These are phyloP conservation scores for Pipistrellus nathusii DNA, from an alignment of 2,797 vertebrate species.

Conservation along the genomic window DNA sequence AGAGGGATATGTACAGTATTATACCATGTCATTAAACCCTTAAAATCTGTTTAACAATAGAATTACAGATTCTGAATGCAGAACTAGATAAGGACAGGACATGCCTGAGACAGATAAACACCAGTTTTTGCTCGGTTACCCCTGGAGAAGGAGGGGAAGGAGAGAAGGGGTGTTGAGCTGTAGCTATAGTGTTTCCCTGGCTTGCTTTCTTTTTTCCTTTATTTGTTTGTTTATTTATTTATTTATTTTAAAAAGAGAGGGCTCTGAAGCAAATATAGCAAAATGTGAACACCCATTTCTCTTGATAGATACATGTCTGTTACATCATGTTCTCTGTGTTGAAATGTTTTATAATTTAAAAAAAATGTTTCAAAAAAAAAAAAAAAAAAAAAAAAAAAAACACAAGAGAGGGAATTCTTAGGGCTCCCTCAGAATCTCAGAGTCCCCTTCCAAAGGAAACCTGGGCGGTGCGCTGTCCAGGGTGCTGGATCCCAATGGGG, in stretches of 20 bases:
- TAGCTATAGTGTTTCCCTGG: neutral
- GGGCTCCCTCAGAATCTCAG: neutral
- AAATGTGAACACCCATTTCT: neutral
- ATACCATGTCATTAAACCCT: neutral
- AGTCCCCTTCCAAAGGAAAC: neutral
- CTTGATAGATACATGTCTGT: neutral
- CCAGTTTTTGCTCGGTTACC: neutral
- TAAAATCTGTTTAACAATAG: neutral
- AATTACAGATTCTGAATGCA: neutral
- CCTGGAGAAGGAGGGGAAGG: neutral
- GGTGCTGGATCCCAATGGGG: neutral
- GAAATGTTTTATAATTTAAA: conserved; percentile 37
- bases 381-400: conserved; percentile 26
- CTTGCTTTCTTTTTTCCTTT: neutral
- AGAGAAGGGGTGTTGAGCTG: neutral
- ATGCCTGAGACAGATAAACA: neutral
- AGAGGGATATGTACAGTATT: neutral
- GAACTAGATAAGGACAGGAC: neutral
- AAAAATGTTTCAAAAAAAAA: conserved; percentile 37
- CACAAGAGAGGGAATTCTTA: neutral
- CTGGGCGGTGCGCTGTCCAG: neutral
- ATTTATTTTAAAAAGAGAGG: neutral
- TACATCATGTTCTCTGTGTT: neutral
- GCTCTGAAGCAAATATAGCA: neutral
- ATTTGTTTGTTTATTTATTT: no score